Conservation (phyloP, 2,888 invertebrate genomes). For the Cistogaster globosa region DNA sequence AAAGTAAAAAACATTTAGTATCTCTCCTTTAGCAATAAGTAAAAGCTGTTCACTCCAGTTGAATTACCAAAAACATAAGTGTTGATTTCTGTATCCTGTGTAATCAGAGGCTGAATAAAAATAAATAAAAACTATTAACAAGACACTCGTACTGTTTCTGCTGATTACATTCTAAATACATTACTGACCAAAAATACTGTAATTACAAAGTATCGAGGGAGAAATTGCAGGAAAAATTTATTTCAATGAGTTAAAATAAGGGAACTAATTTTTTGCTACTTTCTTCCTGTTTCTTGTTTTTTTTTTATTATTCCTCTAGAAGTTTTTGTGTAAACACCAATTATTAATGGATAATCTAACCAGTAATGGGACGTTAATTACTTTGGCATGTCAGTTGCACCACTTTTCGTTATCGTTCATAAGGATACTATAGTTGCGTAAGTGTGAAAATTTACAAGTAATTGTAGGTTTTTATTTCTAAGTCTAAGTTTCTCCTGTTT, state of each 20-base stretch:
- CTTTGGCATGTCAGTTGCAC: constrained; percentile 77
- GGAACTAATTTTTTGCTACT: background rate
- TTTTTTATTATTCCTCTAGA: constrained; percentile 6
- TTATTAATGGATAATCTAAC: constrained; percentile 83
- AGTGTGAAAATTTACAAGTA: constrained; percentile 65
- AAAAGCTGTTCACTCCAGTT: background rate
- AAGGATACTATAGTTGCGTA: constrained; percentile 33
- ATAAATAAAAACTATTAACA: constrained; percentile 52
- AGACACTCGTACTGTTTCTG: constrained; percentile 49
- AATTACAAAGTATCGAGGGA: constrained; percentile 59
- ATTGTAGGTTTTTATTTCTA: constrained; percentile 55
- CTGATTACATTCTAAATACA: constrained; percentile 39
- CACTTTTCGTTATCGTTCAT: constrained; percentile 17
- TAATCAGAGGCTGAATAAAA: constrained; percentile 38
- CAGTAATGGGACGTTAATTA: constrained; percentile 83
- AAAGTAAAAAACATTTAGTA: background rate
- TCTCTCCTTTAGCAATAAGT: constrained; percentile 42
- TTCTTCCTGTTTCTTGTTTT: constrained; percentile 2
- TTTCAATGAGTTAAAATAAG: constrained; percentile 50
- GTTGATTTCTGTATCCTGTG: constrained; percentile 21
- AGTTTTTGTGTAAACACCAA: constrained; percentile 75
- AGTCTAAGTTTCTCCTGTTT: constrained; percentile 16
- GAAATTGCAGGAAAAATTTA: constrained; percentile 63
- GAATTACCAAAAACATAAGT: background rate
- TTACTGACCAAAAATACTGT: constrained; percentile 49